Base-by-base conservation (phyloP, 2,113 vertebrate species). In the Ariopsis seemanni region DNA sequence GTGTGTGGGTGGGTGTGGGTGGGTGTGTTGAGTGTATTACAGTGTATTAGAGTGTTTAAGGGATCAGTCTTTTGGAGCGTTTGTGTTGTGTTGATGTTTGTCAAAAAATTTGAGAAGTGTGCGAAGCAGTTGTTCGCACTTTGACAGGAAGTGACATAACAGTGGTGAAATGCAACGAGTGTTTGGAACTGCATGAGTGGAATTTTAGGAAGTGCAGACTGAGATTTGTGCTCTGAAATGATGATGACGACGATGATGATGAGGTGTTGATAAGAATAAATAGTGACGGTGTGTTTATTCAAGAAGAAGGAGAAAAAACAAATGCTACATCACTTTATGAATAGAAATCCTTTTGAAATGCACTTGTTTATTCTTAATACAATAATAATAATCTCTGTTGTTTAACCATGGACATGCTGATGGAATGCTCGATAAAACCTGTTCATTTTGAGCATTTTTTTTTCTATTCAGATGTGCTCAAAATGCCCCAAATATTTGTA, bases 101-200 rank as follows among this genome's bases (percentile, higher is more conserved):
- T 71, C 34, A 53, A 57, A 82, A 72, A 52, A 83, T 78, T 80
- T 18, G 53, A 82, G 87, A 90, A 79, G 79, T 81, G 48, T 80
- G 22, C 77, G 25, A 9, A 52, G 69, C 7, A 55, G 55, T 80
- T 50, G 15, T 65, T 34, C 22, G 60, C 55, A 12, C 63, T 48
- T 86, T 25, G 62, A 69, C 60, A 58, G 34, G 22, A 80, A 79
- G 30, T 79, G 60, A 65, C 60, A 60, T 20, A 34, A 48, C 42
- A 67, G 5, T 22, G 27, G 14, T 34, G 48, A 83, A 65, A 81
- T 81, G 77, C n/a, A 65, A 42, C 27, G 30, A 34, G 57, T 75
- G 25, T 65, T 55, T 84, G 77, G 55, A 42, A 71, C 58, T 78
- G 57, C 63, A 55, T 77, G 53, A 65, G 18, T 83, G 71, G 58